Conservation (phyloP, 2,113 vertebrate genomes). For the Dasyprocta punctata region DNA sequence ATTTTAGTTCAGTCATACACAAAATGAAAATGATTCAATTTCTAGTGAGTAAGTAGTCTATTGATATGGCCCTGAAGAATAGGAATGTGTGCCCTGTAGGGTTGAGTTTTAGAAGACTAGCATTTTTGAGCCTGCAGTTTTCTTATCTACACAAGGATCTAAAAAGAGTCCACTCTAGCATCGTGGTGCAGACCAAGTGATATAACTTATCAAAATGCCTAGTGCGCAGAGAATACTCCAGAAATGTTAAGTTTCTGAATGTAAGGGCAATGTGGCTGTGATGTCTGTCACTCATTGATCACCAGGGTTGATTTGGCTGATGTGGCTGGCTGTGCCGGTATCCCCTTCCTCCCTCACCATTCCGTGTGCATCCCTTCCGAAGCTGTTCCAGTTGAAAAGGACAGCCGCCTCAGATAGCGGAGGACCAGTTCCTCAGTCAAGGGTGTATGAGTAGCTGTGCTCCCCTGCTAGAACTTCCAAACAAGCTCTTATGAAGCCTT, state of each 20-base stretch:
- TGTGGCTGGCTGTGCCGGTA: not conserved
- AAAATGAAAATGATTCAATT: not conserved
- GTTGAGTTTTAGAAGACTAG: not conserved
- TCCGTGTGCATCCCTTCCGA: not conserved
- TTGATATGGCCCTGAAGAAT: not conserved
- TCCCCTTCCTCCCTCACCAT: not conserved
- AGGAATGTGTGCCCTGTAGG: not conserved
- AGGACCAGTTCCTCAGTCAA: not conserved
- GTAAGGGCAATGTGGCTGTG: not conserved
- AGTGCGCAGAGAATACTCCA: not conserved
- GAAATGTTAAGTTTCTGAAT: not conserved
- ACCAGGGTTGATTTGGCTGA: not conserved
- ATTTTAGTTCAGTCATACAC: slow-evolving; percentile 15
- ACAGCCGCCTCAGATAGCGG: not conserved
- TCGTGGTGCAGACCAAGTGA: not conserved
- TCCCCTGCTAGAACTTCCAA: not conserved
- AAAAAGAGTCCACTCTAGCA: not conserved
- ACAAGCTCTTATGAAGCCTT: not conserved
- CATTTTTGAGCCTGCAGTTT: not conserved
- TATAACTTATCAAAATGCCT: not conserved
- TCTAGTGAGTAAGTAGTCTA: not conserved
- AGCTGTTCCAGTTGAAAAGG: not conserved
- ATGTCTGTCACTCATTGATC: not conserved
- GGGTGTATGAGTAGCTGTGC: not conserved
- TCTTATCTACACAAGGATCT: slow-evolving; percentile 45